Base-by-base conservation (phyloP, 2,797 vertebrate species). In the Acestrorhynchus altus region DNA sequence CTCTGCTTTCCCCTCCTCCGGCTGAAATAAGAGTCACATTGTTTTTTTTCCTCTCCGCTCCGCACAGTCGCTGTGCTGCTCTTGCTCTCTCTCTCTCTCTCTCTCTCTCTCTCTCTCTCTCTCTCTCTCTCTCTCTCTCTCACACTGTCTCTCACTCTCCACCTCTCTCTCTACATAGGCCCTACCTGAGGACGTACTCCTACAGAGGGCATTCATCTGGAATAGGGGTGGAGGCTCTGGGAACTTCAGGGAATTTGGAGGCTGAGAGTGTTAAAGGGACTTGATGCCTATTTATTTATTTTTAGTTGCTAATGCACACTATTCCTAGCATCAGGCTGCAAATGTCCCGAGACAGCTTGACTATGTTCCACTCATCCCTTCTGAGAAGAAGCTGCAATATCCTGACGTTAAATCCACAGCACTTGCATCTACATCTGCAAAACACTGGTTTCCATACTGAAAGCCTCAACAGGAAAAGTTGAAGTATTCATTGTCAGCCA, bases 201-300 rank as follows among this genome's bases (percentile, higher is more conserved):
- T 84, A 88, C 87, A 88, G n/a, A 87, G 83, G 84, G 77, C 79
- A 87, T 88, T 88, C 87, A 87, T 88, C 75, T 77, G 69, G 71
- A 78, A 72, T 65, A 51, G 67, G 80, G 82, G 79, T 72, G 82
- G 81, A 75, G 78, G 63, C 49, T 18, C 60, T 80, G 83, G n/a
- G 54, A 82, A 85, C 80, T 82, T 83, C 78, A 81, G 67, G 79
- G 78, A 74, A 63, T 80, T 74, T 42, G 69, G 54, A 64, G 72
- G 49, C 71, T 28, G 31, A 72, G 64, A 60, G 57, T 49, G 59
- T 81, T 77, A 75, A 83, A 76, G 78, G 31, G 44, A 24, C 49
- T n/a, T n/a, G n/a, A 13, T 76, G 75, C 13, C 52, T 44, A 77
- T 73, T 65, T 59, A 61, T 79, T 71, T 61, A 20, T 49, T 66